Evolutionary conservation across 2,113 vertebrate species (phyloP).

Genomic region (Pseudopipra pipra): DNA sequence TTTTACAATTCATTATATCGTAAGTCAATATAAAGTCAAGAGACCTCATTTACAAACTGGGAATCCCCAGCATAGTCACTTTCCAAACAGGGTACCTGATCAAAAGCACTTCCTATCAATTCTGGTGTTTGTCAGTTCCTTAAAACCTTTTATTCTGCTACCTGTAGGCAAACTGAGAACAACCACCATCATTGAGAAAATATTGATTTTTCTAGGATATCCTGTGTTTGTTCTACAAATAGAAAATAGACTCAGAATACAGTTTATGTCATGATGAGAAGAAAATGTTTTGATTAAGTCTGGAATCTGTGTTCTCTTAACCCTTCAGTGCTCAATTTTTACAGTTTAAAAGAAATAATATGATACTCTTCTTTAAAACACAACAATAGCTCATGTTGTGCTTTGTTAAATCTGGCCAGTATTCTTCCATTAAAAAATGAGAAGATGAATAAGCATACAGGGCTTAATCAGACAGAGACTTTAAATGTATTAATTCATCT

Average conservation of each 20-base stretch:
- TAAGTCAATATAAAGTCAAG: neutral
- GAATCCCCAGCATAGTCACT: neutral
- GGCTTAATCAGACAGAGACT: neutral
- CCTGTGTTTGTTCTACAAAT: constrained; percentile 1
- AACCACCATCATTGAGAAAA: neutral
- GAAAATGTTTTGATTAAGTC: neutral
- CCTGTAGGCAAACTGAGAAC: neutral
- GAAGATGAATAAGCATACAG: neutral
- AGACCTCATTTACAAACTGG: neutral
- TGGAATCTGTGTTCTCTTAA: neutral
- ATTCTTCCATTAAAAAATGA: neutral
- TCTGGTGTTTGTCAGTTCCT: neutral
- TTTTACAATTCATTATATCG: neutral
- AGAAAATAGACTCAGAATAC: neutral
- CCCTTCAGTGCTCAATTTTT: neutral
- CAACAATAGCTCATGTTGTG: neutral
- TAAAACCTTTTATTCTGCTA: neutral
- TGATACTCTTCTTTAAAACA: neutral
- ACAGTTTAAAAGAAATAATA: neutral
- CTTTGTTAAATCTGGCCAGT: neutral
- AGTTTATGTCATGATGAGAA: neutral
- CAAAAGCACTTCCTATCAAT: neutral
- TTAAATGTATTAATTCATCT: neutral
- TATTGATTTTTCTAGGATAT: constrained; percentile 13
- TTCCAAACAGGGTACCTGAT: neutral